Conservation (phyloP, 2,113 vertebrate species). For the Peromyscus polionotus region DNA sequence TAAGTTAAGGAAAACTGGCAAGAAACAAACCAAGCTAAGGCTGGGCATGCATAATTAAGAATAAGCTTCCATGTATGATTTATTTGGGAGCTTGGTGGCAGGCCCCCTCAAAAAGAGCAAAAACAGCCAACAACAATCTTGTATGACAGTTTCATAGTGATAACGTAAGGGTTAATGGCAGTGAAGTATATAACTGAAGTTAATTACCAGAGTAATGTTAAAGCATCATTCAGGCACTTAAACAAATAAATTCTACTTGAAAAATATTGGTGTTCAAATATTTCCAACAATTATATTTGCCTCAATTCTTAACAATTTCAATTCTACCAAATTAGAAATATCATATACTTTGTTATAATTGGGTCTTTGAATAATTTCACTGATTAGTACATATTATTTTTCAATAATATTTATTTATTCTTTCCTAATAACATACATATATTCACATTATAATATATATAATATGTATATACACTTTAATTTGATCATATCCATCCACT, state of each 20-base stretch:
- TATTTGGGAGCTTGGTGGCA: too few species aligned
- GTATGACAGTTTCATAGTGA: not conserved
- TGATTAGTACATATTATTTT: not conserved
- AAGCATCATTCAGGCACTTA: not conserved
- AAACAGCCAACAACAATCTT: not conserved
- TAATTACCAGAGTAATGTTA: constrained; percentile 10
- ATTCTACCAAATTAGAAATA: constrained; percentile 55
- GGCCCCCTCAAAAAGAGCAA: too few species aligned
- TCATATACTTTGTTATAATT: not conserved
- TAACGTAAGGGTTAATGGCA: constrained; percentile 10
- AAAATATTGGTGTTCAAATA: constrained; percentile 4
- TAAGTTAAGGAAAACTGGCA: too few species aligned
- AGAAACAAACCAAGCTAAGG: too few species aligned
- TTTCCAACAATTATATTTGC: not conserved
- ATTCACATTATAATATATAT: not conserved
- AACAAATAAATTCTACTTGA: not conserved
- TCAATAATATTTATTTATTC: not conserved
- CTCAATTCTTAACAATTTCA: not conserved
- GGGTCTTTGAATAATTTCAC: constrained; percentile 55
- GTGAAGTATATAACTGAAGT: not conserved
- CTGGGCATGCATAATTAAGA: too few species aligned
- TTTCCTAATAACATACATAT: not conserved
- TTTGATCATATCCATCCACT: not conserved
- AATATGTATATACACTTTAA: not conserved
- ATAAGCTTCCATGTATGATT: too few species aligned